Evolutionary conservation across 2,113 vertebrate species (phyloP).

Genomic region (Solea solea): DNA sequence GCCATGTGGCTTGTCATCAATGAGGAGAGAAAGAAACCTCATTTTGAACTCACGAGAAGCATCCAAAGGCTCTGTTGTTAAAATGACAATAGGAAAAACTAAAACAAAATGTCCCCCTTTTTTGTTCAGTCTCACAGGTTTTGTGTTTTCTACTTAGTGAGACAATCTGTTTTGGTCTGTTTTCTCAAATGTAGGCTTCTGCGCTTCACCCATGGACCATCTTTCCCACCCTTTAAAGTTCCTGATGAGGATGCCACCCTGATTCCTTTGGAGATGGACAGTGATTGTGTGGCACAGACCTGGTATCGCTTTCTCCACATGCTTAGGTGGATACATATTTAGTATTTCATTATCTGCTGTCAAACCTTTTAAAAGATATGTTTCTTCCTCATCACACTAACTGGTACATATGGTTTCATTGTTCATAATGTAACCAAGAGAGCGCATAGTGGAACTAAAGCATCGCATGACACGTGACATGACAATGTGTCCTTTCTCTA

Average conservation of each 20-base stretch:
- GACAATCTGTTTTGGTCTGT: conserved; percentile 15
- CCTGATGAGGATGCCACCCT: conserved; percentile 92
- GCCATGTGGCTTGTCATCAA: not conserved
- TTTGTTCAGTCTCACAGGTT: not conserved
- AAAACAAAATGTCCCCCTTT: not conserved
- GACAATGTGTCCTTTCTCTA: not conserved
- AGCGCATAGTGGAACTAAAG: conserved; percentile 7
- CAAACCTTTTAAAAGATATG: not conserved
- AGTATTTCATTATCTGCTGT: not conserved
- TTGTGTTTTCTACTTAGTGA: not conserved
- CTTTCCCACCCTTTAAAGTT: conserved; percentile 95
- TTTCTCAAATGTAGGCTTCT: conserved; percentile 83
- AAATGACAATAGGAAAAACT: not conserved
- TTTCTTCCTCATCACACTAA: not conserved
- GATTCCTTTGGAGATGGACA: conserved; percentile 95
- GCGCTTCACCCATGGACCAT: conserved; percentile 92
- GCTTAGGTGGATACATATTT: conserved; percentile 84
- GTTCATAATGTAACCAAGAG: not conserved
- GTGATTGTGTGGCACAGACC: conserved; percentile 93
- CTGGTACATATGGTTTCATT: conserved; percentile 4
- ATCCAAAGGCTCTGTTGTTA: not conserved
- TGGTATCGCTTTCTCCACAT: conserved; percentile 99
- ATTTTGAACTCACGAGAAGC: not conserved
- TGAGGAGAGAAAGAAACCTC: not conserved
- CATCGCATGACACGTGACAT: not conserved